phyloP scores from a whole-genome alignment of 2,113 vertebrate species.

The Ammodytes marinus region DNA sequence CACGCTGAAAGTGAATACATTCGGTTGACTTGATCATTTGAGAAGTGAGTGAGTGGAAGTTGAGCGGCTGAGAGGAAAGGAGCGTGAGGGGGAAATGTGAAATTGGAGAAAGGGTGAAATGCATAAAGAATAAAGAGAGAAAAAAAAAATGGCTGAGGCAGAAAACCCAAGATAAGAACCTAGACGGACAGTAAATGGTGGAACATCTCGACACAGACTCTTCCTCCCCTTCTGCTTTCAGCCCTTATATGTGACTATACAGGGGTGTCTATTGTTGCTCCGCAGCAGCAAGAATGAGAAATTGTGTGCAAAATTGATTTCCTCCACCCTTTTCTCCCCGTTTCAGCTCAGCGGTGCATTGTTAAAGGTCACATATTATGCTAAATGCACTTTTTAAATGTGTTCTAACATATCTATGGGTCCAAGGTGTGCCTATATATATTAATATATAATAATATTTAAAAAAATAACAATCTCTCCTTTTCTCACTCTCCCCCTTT shows the following conservation, averaged over 20 bases:
- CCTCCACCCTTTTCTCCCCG: conserved; percentile 24
- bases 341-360: conserved; percentile 27
- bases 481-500: too few species aligned
- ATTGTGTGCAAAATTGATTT: conserved; percentile 45
- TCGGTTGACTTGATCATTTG: conserved; percentile 64
- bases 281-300: conserved; percentile 24
- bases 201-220: not conserved
- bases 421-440: too few species aligned
- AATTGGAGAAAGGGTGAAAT: not conserved
- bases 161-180: conserved; percentile 8
- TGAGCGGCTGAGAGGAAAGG: not conserved
- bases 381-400: too few species aligned
- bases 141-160: not conserved
- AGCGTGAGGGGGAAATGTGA: not conserved
- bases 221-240: not conserved
- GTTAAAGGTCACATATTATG: too few species aligned
- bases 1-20: conserved; percentile 53
- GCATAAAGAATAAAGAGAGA: conserved; percentile 12
- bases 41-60: conserved; percentile 23
- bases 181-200: not conserved
- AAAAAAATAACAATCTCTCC: too few species aligned
- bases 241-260: not conserved
- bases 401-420: too few species aligned
- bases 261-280: conserved; percentile 32
- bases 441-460: too few species aligned